These are phyloP conservation scores for Hirtodrosophila alboralis DNA, from an alignment of 2,888 invertebrate genomes.

Conservation along the genomic window DNA sequence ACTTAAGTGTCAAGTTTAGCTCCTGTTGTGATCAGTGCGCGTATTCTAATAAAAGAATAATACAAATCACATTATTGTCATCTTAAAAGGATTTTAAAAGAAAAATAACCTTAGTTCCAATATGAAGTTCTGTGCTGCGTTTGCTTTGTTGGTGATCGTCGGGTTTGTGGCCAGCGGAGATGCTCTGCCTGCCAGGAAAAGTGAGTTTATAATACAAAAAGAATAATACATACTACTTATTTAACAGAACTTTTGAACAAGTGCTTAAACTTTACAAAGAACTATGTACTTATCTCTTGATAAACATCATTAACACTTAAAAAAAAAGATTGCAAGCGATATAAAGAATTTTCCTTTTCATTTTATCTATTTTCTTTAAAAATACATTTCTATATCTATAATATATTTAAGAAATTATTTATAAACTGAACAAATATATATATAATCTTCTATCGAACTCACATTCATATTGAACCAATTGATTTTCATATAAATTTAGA, in stretches of 20 bases:
- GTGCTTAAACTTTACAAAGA: too few relatives aligned
- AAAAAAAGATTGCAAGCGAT: too few relatives aligned
- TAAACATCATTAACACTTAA: too few relatives aligned
- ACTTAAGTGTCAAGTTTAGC: conserved; percentile 84
- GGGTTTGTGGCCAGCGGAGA: conserved; percentile 74
- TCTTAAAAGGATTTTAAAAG: conserved; percentile 45
- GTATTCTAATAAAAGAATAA: conserved; percentile 27
- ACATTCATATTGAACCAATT: too few relatives aligned
- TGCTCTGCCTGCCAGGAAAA: conserved; percentile 80
- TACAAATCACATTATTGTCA: conserved; percentile 9
- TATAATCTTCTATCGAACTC: too few relatives aligned
- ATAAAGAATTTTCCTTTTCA: too few relatives aligned
- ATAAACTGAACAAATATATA: too few relatives aligned
- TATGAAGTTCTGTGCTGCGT: conserved; percentile 77
- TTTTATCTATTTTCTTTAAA: too few relatives aligned
- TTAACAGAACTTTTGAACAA: too few relatives aligned
- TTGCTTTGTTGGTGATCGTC: conserved; percentile 76
- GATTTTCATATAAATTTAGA: neutral
- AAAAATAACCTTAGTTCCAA: conserved; percentile 32
- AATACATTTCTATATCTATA: too few relatives aligned
- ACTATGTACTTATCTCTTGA: too few relatives aligned
- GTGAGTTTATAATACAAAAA: conserved; percentile 62
- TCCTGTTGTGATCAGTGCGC: conserved; percentile 81
- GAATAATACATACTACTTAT: conserved; percentile 4
- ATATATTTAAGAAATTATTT: too few relatives aligned